Percentiles rank a stretch among this genome's conserved stretches.
These are phyloP conservation scores for Peromyscus eremicus DNA, from an alignment of 2,797 vertebrate genomes.

Conservation along the genomic window DNA sequence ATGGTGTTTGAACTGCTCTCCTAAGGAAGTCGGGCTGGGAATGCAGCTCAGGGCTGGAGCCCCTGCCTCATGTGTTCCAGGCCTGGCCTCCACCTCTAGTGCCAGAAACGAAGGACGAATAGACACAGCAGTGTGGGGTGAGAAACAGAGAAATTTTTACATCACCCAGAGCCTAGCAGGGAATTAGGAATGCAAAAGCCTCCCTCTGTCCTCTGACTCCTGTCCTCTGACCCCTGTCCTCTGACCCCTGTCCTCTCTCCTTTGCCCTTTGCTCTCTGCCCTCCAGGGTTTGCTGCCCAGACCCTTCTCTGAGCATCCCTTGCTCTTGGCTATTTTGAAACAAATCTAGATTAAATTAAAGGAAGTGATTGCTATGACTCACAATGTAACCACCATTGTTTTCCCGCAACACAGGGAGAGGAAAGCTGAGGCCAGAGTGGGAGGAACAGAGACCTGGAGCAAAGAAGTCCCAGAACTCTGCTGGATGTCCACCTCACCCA, in stretches of 20 bases:
- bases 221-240: background rate
- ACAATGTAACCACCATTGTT: accelerated
- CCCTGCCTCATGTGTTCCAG: accelerated
- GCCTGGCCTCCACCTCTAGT: background rate
- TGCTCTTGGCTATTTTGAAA: background rate
- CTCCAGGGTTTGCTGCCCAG: accelerated
- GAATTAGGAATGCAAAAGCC: accelerated
- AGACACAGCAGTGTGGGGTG: background rate
- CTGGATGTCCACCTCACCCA: too few relatives aligned
- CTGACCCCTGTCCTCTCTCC: background rate
- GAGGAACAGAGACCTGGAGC: too few relatives aligned
- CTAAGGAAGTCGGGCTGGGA: background rate
- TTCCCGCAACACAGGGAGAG: background rate
- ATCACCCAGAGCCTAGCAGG: accelerated
- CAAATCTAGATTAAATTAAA: background rate
- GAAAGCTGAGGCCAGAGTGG: background rate
- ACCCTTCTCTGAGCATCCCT: background rate
- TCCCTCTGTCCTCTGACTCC: too few relatives aligned
- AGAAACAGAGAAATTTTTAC: too few relatives aligned
- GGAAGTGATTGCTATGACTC: background rate
- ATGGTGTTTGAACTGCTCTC: background rate
- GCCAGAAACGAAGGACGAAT: background rate
- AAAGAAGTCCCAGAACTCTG: background rate
- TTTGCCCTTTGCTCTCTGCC: too few relatives aligned
- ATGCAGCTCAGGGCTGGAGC: background rate